Evolutionary conservation across 2,113 vertebrate species (phyloP), one percentile per base, ranked within the genome.

Genomic region (Mustela lutreola): DNA sequence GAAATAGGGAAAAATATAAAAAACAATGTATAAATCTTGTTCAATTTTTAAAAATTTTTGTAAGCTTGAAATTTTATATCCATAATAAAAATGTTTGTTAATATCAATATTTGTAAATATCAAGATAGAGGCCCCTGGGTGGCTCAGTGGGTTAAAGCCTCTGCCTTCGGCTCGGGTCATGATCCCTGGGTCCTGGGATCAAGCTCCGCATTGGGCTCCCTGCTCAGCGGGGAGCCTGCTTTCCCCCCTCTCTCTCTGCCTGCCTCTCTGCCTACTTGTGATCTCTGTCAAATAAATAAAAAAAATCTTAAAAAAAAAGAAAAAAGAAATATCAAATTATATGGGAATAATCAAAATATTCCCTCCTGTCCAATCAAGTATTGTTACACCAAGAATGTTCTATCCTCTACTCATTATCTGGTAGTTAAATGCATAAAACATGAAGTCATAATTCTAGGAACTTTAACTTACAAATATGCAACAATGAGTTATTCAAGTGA

Each of bases 401-500:
- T 86, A 60, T 63, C 9, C 7, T 75, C 9, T 62, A 93, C 6
- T 95, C 36, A 94, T 83, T 94, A 94, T 91, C 94, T 89, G 36
- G 31, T 56, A 76, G 36, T 76, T 90, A 92, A 79, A 95, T 92
- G 14, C 76, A 84, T 96, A 88, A 95, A 91, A 85, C 8, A 80
- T 36, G 48, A 86, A 94, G 56, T 95, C 39, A 81, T 58, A 82
- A 48, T 36, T 58, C 39, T 87, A 96, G 24, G 58, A 92, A 89
- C 50, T 93, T 96, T 42, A 96, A 78, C 26, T 90, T 81, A 87
- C 14, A 95, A 94, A 87, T 92, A 97, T 16, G 24, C 15, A 86
- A 53, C 33, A 75, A 65, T 70, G 60, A 87, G 31, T 73, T 97
- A 93, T 79, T 91, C 84, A 78, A 89, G 53, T 85, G 15, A 63